Evolutionary conservation across 2,797 vertebrate genomes (phyloP), one percentile per base, ranked within the genome.

Genomic region (Sternarchorhynchus goeldii): DNA sequence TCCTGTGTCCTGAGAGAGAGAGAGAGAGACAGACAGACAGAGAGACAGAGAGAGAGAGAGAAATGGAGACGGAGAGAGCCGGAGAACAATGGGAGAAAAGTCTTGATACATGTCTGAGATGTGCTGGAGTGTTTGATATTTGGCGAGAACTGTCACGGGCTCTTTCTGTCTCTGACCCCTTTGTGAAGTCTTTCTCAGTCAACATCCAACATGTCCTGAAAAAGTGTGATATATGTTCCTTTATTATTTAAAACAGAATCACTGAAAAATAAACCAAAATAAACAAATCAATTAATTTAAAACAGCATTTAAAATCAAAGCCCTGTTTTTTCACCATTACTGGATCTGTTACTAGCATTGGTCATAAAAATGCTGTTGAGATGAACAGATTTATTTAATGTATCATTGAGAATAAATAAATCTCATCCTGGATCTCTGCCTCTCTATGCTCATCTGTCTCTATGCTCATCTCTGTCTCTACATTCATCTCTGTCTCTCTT

Each of bases 41-140:
- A 25, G 25, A 25, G 25, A 25, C 25, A 45, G 41, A 45, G 41
- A 45, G 41, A 45, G 41, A 84, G 67, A 29, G 73, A 45, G 50
- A 59, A 41, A 21, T 29, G 4, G 71, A 39, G 57, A 21, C 32
- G 45, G 45, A 83, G 77, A 76, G 85, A 73, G 84, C 83, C 76
- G 85, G 67, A 75, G 75, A 82, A 79, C 75, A 80, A 74, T 77
- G 58, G 62, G 78, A 78, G 66, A 78, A 75, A 85, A 80, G 80
- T 81, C 81, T 85, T 36, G 55, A 70, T 79, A 72, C 73, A 71
- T 73, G 74, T 79, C 77, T 62, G 56, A 70, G 69, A 79, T 79
- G 68, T 65, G 56, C 76, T 36, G 78, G 76, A 81, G 67, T 69
- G 73, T 83, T 78, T 83, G 66, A 82, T 68, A 83, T 81, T 83